Conservation (phyloP, 1,140 invertebrate species). For the Neodiprion pinetum region DNA sequence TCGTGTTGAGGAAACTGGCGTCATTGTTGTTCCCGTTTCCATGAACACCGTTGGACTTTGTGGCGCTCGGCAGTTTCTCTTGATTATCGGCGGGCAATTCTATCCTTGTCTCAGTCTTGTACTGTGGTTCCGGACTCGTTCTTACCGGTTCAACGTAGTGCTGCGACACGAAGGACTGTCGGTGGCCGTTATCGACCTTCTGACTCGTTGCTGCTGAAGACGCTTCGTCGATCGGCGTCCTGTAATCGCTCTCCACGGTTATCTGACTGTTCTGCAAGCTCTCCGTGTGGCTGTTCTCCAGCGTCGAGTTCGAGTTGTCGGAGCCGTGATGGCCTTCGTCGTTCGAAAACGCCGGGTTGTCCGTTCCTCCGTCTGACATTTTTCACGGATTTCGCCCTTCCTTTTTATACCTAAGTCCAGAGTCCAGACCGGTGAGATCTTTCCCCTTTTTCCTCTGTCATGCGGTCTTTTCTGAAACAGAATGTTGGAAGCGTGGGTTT, state of each 20-base stretch:
- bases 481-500: no score
- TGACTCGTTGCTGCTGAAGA: conserved; percentile 16
- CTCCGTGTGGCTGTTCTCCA: conserved; percentile 34
- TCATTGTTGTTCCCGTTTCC: conserved; percentile 58
- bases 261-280: conserved; percentile 27
- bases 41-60: conserved; percentile 54
- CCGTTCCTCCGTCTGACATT: conserved; percentile 52
- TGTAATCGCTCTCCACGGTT: conserved; percentile 32
- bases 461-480: conserved; percentile 21
- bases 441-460: conserved; percentile 17
- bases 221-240: conserved; percentile 37
- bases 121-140: conserved; percentile 43
- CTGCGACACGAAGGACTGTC: conserved; percentile 50
- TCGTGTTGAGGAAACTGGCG: conserved; percentile 58
- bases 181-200: conserved; percentile 47
- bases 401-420: not conserved
- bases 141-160: conserved; percentile 51
- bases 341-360: conserved; percentile 55
- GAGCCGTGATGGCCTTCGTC: conserved; percentile 39
- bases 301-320: not conserved
- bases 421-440: not conserved
- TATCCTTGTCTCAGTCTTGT: conserved; percentile 54
- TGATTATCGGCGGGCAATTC: conserved; percentile 48
- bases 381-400: conserved; percentile 23
- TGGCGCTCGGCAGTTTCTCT: conserved; percentile 41